These are phyloP conservation scores for Argentina silus DNA, from an alignment of 2,797 vertebrate species.

Conservation along the genomic window DNA sequence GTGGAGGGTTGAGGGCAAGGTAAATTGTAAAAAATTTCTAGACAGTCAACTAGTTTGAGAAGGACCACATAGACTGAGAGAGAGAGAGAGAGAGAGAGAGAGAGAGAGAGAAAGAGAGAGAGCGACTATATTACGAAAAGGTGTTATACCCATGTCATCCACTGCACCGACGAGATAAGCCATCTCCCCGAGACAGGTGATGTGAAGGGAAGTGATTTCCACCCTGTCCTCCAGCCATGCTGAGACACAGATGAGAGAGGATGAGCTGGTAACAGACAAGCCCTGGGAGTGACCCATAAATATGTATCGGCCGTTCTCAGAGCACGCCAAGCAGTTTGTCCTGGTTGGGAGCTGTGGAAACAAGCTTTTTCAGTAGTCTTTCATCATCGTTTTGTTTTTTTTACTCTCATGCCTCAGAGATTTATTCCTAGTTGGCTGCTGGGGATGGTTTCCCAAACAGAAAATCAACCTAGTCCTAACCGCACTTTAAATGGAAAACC, in stretches of 20 bases:
- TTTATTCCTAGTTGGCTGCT: no score
- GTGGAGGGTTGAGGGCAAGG: background rate
- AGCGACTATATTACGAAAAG: background rate
- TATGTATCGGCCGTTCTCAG: constrained; percentile 76
- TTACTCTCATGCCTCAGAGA: no score
- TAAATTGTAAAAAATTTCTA: background rate
- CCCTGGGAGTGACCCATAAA: constrained; percentile 80
- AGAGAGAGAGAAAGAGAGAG: background rate
- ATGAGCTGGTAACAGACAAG: constrained; percentile 76
- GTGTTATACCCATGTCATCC: constrained; percentile 86
- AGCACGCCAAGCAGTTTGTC: constrained; percentile 77
- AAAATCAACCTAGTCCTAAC: no score
- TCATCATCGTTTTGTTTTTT: background rate
- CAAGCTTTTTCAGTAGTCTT: background rate
- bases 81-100: no score
- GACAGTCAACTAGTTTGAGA: background rate
- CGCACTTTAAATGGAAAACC: no score
- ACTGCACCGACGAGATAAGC: constrained; percentile 77
- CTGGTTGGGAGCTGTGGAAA: constrained; percentile 73
- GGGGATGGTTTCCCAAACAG: no score
- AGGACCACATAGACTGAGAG: background rate
- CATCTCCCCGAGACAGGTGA: constrained; percentile 61
- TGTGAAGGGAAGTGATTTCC: constrained; percentile 80
- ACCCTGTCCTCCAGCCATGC: constrained; percentile 74
- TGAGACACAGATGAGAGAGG: constrained; percentile 49